phyloP scores from a whole-genome alignment of 2,113 vertebrate genomes.

The Rhinolophus sinicus region DNA sequence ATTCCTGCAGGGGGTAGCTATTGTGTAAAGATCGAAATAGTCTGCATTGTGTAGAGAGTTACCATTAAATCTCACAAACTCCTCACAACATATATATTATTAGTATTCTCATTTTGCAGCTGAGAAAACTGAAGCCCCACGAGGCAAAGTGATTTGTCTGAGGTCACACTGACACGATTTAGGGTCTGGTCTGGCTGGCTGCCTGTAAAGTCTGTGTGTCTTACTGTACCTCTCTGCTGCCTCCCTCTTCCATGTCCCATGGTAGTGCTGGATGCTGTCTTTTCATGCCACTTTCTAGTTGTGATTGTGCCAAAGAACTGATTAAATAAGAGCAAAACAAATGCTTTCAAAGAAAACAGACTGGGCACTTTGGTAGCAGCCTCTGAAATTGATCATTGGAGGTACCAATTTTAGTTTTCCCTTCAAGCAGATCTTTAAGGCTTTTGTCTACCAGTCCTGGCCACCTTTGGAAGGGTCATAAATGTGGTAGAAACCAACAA shows the following conservation, averaged over 20 bases:
- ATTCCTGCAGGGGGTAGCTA: not conserved
- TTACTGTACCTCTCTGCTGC: not conserved
- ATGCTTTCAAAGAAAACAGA: conserved; percentile 1
- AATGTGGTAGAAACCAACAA: not conserved
- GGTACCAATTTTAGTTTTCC: conserved; percentile 33
- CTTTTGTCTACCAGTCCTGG: not conserved
- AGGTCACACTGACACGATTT: not conserved
- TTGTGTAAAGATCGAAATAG: conserved; percentile 18
- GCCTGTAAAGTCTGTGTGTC: not conserved
- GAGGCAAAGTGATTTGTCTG: conserved; percentile 23
- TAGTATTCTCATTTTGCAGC: not conserved
- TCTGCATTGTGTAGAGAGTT: not conserved
- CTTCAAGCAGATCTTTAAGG: not conserved
- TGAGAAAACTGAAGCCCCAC: conserved; percentile 13
- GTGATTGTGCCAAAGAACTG: conserved; percentile 8
- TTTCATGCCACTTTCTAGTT: not conserved
- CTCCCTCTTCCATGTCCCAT: not conserved
- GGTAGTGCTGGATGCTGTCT: not conserved
- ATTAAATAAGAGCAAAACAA: not conserved
- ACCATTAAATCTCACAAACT: not conserved
- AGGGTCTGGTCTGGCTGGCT: not conserved
- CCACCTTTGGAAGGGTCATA: not conserved
- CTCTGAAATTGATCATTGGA: not conserved
- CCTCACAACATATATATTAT: not conserved
- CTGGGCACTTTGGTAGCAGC: not conserved